These are phyloP conservation scores for Embidobia sp. DNA, from an alignment of 2,888 invertebrate species.

Conservation along the genomic window DNA sequence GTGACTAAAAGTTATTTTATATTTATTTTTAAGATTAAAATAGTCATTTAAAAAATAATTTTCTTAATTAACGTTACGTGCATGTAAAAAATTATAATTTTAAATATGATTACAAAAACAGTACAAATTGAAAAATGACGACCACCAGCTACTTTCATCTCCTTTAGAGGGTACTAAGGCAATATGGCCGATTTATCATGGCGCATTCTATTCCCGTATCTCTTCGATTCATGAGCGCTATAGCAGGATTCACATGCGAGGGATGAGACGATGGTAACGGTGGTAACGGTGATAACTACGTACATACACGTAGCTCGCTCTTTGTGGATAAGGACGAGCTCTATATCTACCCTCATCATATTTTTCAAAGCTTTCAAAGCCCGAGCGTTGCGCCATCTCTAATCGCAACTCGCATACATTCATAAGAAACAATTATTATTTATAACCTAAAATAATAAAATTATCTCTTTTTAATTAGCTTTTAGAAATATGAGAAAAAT, in stretches of 20 bases:
- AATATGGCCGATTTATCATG: constrained; percentile 80
- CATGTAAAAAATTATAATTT: neutral
- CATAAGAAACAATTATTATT: no score
- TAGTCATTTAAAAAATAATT: no score
- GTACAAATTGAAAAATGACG: neutral
- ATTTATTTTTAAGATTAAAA: no score
- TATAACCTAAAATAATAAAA: no score
- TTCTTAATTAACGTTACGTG: no score
- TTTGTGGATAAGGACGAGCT: constrained; percentile 79
- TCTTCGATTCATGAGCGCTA: constrained; percentile 61
- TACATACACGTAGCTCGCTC: constrained; percentile 73
- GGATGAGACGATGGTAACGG: constrained; percentile 66
- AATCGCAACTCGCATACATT: no score
- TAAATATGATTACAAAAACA: neutral
- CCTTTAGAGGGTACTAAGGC: constrained; percentile 66
- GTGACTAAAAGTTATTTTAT: no score
- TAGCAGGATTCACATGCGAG: constrained; percentile 61
- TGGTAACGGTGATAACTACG: constrained; percentile 66
- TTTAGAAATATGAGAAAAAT: no score
- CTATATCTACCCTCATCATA: constrained; percentile 72
- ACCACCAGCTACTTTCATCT: neutral
- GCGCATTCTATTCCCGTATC: constrained; percentile 71
- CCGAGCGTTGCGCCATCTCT: no score
- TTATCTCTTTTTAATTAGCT: no score
- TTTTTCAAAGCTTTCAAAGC: no score